Percentiles rank a stretch among this genome's conserved stretches.
Evolutionary conservation across 2,888 invertebrate species (phyloP).

Genomic region (Bruchidius siliquastri): DNA sequence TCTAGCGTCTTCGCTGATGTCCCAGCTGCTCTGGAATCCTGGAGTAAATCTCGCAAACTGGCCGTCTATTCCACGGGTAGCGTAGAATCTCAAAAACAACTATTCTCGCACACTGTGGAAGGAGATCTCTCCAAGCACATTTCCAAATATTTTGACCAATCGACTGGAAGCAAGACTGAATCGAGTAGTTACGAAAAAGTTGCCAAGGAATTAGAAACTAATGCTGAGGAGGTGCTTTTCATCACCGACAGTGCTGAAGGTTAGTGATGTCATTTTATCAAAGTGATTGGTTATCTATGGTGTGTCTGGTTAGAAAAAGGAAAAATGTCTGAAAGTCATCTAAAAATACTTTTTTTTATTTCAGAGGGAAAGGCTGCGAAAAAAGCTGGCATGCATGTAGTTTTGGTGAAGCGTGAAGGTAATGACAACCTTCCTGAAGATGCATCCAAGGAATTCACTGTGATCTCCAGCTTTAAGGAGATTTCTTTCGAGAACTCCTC

Average conservation of each 20-base stretch:
- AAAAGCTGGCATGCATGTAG: constrained; percentile 63
- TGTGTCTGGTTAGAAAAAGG: no score
- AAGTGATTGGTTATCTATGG: no score
- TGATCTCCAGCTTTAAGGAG: constrained; percentile 60
- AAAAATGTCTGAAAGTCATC: no score
- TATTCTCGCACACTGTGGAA: constrained; percentile 70
- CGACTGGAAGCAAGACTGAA: constrained; percentile 76
- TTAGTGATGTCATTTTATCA: no score
- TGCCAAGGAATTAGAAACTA: constrained; percentile 58
- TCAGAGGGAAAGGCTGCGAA: constrained; percentile 82
- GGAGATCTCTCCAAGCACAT: constrained; percentile 74
- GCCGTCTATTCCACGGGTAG: constrained; percentile 92
- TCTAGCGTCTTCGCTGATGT: constrained; percentile 87
- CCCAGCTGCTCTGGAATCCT: constrained; percentile 63
- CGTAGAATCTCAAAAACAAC: constrained; percentile 81
- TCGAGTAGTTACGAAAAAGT: constrained; percentile 75
- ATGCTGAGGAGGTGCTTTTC: constrained; percentile 70
- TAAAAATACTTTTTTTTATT: no score
- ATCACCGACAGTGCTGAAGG: constrained; percentile 82
- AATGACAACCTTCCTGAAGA: constrained; percentile 66
- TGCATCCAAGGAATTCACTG: constrained; percentile 52
- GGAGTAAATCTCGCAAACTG: constrained; percentile 63
- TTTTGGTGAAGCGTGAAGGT: constrained; percentile 73
- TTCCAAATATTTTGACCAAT: constrained; percentile 82
- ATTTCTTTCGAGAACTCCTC: constrained; percentile 41